A percentile compares a stretch with the other conserved stretches of the same genome.
These are phyloP conservation scores for Aphaenogaster ashmeadi DNA, from an alignment of 1,140 invertebrate genomes.

Conservation along the genomic window DNA sequence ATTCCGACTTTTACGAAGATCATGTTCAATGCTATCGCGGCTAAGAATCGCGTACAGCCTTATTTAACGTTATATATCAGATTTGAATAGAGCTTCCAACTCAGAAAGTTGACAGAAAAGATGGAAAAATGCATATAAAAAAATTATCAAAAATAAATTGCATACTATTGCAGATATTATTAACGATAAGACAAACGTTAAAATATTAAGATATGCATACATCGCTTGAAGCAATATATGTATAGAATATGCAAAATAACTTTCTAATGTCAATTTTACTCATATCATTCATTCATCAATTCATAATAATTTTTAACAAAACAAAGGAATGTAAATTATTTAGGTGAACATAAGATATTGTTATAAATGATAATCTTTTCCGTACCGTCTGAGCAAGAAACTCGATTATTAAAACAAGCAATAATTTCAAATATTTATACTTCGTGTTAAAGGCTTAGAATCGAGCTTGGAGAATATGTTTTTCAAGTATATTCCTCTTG, in stretches of 20 bases:
- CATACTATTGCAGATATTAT: background rate
- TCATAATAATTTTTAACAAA: background rate
- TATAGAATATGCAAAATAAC: constrained; percentile 3
- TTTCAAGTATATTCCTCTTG: background rate
- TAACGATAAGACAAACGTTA: background rate
- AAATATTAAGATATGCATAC: constrained; percentile 1
- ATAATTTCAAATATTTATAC: background rate
- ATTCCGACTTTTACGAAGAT: constrained; percentile 47
- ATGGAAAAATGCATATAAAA: background rate
- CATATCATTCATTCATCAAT: background rate
- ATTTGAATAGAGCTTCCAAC: background rate
- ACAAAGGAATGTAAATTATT: background rate
- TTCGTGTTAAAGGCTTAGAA: background rate
- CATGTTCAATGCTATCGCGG: constrained; percentile 31
- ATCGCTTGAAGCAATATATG: background rate
- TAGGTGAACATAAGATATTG: no score
- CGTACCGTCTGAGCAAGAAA: background rate
- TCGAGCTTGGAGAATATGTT: background rate
- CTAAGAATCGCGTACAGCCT: background rate
- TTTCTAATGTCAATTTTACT: constrained; percentile 9
- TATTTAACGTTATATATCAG: background rate
- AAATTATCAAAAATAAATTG: background rate
- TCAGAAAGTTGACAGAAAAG: background rate
- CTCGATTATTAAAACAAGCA: background rate
- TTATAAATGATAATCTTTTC: background rate